Evolutionary conservation across 2,888 invertebrate genomes (phyloP), one percentile per base, ranked within the genome.

Genomic region (Synergus gifuensis): DNA sequence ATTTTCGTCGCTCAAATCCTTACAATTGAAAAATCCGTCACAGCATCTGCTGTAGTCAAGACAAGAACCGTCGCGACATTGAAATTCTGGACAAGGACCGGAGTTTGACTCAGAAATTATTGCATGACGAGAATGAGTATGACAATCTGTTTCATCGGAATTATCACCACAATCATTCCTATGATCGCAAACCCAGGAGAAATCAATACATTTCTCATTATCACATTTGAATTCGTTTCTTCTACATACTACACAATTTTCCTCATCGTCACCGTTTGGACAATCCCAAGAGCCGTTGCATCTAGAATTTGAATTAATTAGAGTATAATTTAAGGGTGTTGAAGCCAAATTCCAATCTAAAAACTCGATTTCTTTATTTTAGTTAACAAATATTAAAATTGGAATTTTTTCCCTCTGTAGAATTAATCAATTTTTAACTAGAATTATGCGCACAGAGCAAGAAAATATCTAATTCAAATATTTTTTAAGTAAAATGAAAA

Each of bases 261-360:
- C 89, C 88, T 97, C 97, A 85, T 97, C 97, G 80, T 96, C 96
- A 2, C 94, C 94, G 0, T 94, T 93, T 0, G 96, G 95, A 87
- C 97, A 97, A 81, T 97, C 96, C 0, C 93, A 88, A 7, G 93
- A 94, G 16, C 94, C 94, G 88, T 96, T 94, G 88, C 96, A 96
- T 44, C 95, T 95, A 79, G 46, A 88, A 3, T 84, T 78, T 69
- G 44, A 42, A n/a, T 63, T 40, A 1, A 18, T 58, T 0, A 16
- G 18, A 54, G n/a, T 54, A 9, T 54, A 9, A 54, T n/a, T 9
- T 54, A 8, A n/a, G 9, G 2, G 16, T 28, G 28, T 28, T 28
- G 28, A 3, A 28, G 28, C 3, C 28, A 28, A 28, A 28, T 3
- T 28, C 28, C 3, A 28, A 28, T 28, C 2, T 2, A 28, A 28